These are phyloP conservation scores for Megatriorchis doriae DNA, from an alignment of 2,113 vertebrate genomes.

Conservation along the genomic window DNA sequence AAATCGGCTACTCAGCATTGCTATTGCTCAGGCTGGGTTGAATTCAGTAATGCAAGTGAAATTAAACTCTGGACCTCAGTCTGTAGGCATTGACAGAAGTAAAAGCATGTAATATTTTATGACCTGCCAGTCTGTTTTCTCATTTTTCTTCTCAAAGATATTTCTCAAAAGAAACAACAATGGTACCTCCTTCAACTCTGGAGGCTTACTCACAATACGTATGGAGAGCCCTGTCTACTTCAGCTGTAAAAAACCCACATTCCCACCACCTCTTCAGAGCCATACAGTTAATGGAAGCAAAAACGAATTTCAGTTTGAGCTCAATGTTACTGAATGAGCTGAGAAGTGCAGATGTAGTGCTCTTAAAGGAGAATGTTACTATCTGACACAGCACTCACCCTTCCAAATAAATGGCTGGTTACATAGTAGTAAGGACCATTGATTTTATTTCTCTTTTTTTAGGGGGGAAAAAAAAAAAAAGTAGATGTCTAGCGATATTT, in stretches of 20 bases:
- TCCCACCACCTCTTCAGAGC: neutral
- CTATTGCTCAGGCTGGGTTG: neutral
- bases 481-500: neutral
- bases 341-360: neutral
- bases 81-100: neutral
- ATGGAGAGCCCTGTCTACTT: neutral
- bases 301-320: neutral
- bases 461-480: neutral
- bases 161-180: neutral
- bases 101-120: neutral
- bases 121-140: neutral
- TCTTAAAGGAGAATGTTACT: neutral
- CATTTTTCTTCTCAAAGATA: neutral
- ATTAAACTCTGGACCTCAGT: neutral
- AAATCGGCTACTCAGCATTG: neutral
- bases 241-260: accelerated
- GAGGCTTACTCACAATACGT: neutral
- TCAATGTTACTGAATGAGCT: accelerated
- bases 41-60: neutral
- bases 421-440: neutral
- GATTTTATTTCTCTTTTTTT: neutral
- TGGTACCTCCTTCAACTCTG: neutral
- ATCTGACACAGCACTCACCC: neutral
- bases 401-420: neutral
- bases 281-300: neutral